phyloP scores from a whole-genome alignment of 2,113 vertebrate species.

The Cebidichthys violaceus region DNA sequence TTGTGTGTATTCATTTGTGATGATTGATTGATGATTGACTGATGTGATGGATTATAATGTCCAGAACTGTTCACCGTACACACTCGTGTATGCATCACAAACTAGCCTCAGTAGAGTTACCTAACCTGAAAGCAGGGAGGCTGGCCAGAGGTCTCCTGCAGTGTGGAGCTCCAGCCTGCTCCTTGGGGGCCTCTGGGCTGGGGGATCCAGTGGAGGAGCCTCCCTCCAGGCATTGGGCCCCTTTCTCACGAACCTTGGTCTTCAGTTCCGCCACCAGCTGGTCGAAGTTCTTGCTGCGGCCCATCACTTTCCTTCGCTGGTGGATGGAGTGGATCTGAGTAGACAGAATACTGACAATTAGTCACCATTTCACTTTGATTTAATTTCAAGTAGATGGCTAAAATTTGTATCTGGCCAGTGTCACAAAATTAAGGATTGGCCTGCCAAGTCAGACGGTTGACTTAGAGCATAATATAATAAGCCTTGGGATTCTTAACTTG shows the following conservation, averaged over 20 bases:
- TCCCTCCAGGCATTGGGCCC: conserved; percentile 78
- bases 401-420: neutral
- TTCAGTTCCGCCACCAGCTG: conserved; percentile 93
- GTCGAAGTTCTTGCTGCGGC: conserved; percentile 93
- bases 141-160: conserved; percentile 85
- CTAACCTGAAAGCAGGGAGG: conserved; percentile 87
- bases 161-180: conserved; percentile 71
- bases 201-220: conserved; percentile 61
- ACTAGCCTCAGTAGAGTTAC: neutral
- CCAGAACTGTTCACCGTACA: neutral
- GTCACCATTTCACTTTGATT: neutral
- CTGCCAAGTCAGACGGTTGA: neutral
- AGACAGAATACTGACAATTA: neutral
- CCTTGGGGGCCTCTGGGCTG: conserved; percentile 77
- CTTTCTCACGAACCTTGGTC: conserved; percentile 88
- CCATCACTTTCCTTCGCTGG: conserved; percentile 91
- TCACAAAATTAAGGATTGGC: neutral
- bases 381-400: neutral
- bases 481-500: neutral
- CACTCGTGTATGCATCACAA: neutral
- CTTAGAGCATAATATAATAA: neutral
- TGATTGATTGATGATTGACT: neutral
- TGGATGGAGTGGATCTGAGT: conserved; percentile 93
- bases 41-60: neutral
- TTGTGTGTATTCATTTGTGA: neutral